Conservation (phyloP, 2,888 invertebrate species). For the Scaptomyza flava region DNA sequence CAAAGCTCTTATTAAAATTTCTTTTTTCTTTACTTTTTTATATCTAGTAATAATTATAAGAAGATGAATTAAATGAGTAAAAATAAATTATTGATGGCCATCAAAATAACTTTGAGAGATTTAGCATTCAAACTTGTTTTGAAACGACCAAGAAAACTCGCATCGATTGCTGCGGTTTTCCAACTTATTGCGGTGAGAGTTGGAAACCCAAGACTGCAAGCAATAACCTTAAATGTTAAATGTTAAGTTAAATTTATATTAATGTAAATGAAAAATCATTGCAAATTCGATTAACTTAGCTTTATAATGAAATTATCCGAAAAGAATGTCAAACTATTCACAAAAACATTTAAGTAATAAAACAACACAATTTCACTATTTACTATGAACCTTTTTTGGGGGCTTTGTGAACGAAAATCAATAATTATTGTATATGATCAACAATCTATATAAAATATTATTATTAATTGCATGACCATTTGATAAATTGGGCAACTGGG, state of each 20-base stretch:
- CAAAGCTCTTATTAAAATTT: slow-evolving; percentile 33
- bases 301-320: no score
- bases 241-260: no score
- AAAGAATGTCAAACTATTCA: no score
- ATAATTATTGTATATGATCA: neutral
- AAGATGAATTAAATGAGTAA: neutral
- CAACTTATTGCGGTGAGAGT: neutral
- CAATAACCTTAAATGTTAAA: no score
- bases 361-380: no score
- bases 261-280: no score
- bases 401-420: neutral
- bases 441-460: slow-evolving; percentile 8
- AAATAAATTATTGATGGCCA: neutral
- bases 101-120: slow-evolving; percentile 1
- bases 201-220: neutral
- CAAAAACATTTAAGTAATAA: no score
- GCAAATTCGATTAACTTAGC: no score
- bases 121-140: neutral
- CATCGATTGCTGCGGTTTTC: neutral
- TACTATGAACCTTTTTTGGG: no score
- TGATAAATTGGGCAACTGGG: slow-evolving; percentile 37
- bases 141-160: neutral
- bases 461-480: slow-evolving; percentile 23
- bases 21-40: neutral
- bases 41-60: neutral